phyloP scores from a whole-genome alignment of 2,888 invertebrate species.

The Crossocerus cetratus region DNA sequence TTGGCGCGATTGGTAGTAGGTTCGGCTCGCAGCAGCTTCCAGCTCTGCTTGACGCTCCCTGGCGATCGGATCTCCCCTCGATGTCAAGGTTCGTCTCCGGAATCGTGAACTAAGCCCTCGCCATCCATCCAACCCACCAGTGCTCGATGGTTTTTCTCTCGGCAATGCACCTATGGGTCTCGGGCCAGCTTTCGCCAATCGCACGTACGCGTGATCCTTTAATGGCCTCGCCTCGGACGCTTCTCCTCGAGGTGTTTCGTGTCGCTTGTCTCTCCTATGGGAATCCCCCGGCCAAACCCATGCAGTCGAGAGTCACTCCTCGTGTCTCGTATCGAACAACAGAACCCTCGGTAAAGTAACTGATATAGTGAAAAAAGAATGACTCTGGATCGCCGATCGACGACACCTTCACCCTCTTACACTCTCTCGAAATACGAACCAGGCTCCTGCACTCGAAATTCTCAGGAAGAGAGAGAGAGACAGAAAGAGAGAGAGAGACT shows the following conservation, averaged over 20 bases:
- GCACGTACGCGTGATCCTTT: no score
- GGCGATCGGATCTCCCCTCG: no score
- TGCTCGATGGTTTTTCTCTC: conserved; percentile 65
- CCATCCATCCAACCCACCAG: conserved; percentile 69
- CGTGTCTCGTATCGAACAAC: no score
- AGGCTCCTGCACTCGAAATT: conserved; percentile 28
- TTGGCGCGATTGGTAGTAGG: no score
- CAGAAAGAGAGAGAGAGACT: no score
- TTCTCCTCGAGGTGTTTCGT: background rate
- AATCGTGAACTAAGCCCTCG: conserved; percentile 68
- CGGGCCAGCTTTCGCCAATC: conserved; percentile 25
- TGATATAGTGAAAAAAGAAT: background rate
- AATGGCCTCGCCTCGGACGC: no score
- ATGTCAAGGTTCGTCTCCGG: conserved; percentile 5
- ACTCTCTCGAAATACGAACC: conserved; percentile 21
- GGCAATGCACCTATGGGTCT: conserved; percentile 70
- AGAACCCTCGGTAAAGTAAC: no score
- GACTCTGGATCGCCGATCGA: background rate
- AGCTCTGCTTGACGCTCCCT: no score
- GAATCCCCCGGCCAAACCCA: conserved; percentile 3
- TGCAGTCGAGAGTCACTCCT: background rate
- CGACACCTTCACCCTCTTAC: conserved; percentile 28
- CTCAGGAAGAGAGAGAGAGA: no score
- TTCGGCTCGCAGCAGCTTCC: no score
- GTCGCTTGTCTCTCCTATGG: background rate